Conservation (phyloP, 2,797 vertebrate genomes). For the Phataginus tricuspis region DNA sequence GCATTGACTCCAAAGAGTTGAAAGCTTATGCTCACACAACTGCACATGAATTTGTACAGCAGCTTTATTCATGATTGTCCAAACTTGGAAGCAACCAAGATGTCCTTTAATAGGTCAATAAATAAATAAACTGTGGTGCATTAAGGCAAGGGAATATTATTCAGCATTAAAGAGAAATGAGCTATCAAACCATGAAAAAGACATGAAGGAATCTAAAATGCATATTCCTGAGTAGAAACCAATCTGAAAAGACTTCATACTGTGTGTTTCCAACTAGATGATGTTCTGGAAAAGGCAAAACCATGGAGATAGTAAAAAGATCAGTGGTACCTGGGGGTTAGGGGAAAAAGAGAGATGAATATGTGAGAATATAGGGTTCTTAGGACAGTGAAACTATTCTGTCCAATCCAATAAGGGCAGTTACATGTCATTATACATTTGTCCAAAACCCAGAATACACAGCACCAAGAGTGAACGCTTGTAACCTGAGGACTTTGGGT, state of each 20-base stretch:
- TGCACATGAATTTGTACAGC: too few species aligned
- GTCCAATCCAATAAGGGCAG: not conserved
- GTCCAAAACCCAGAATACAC: not conserved
- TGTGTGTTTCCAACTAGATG: not conserved
- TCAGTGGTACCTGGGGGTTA: not conserved
- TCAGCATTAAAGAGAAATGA: not conserved
- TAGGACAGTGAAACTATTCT: not conserved
- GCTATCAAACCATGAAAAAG: not conserved
- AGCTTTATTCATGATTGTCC: not conserved
- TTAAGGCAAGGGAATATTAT: not conserved
- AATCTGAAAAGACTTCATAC: not conserved
- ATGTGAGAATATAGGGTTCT: not conserved
- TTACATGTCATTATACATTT: too few species aligned
- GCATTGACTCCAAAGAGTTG: not conserved
- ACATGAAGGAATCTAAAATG: not conserved
- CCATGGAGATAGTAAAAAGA: not conserved
- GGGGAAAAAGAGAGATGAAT: too few species aligned
- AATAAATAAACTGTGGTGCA: not conserved
- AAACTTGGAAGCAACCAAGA: not conserved
- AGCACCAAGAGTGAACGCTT: not conserved
- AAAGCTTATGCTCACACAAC: not conserved
- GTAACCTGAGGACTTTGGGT: not conserved
- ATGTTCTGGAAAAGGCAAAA: not conserved
- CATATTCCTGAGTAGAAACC: not conserved
- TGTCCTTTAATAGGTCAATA: not conserved